These are phyloP conservation scores for Erannis defoliaria DNA, from an alignment of 2,888 invertebrate genomes.

Conservation along the genomic window DNA sequence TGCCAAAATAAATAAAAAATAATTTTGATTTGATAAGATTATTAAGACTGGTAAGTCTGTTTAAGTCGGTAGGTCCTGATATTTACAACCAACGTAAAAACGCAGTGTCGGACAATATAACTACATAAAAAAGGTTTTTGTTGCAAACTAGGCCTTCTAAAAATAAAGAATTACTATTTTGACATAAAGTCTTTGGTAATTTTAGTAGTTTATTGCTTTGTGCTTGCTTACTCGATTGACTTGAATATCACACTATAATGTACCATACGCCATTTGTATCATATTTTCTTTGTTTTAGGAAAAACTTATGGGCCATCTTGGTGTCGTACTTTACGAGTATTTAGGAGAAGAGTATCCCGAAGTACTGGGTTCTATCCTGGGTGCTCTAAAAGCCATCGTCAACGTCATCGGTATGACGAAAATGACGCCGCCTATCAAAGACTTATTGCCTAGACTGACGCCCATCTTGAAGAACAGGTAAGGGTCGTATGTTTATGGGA, in stretches of 20 bases:
- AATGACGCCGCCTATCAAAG: slow-evolving; percentile 99
- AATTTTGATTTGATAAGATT: too few relatives aligned
- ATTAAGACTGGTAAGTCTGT: too few relatives aligned
- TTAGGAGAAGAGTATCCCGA: slow-evolving; percentile 99
- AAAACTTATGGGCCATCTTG: slow-evolving; percentile 99
- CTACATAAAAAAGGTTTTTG: too few relatives aligned
- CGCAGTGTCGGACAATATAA: too few relatives aligned
- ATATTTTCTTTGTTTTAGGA: slow-evolving; percentile 85
- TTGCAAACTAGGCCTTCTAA: too few relatives aligned
- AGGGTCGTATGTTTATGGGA: slow-evolving; percentile 6
- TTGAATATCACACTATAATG: background rate
- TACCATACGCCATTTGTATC: background rate
- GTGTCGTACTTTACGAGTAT: slow-evolving; percentile 99
- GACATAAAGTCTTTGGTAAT: too few relatives aligned
- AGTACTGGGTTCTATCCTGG: slow-evolving; percentile 98
- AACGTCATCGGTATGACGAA: slow-evolving; percentile 99
- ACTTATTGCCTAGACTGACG: slow-evolving; percentile 97
- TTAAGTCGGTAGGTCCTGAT: too few relatives aligned
- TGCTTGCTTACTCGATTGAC: too few relatives aligned
- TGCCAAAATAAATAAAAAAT: too few relatives aligned
- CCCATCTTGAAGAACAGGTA: slow-evolving; percentile 99
- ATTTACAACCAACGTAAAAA: too few relatives aligned
- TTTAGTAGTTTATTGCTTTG: too few relatives aligned
- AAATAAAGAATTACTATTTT: too few relatives aligned
- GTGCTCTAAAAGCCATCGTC: slow-evolving; percentile 99